phyloP scores from a whole-genome alignment of 2,113 vertebrate genomes.

The Seriola dumerili region DNA sequence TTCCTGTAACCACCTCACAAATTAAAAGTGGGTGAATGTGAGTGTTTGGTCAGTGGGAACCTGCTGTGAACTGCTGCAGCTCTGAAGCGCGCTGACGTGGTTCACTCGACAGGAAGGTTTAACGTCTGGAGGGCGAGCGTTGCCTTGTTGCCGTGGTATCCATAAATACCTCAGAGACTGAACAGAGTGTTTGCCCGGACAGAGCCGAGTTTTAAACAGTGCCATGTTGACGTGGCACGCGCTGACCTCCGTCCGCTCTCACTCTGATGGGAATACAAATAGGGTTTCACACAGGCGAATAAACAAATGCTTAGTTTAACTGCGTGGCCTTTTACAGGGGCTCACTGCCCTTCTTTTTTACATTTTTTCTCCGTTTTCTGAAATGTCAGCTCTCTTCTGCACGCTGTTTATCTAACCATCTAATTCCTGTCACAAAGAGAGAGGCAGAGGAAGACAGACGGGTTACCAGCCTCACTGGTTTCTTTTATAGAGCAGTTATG shows the following conservation, averaged over 20 bases:
- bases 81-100: neutral
- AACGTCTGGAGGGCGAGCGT: neutral
- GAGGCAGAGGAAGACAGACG: constrained; percentile 35
- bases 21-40: neutral
- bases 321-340: constrained; percentile 77
- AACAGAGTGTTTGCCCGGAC: no score
- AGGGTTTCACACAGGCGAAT: constrained; percentile 50
- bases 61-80: neutral
- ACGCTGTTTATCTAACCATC: constrained; percentile 79
- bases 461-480: constrained; percentile 55
- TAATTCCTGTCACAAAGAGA: constrained; percentile 64
- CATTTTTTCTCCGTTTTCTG: constrained; percentile 62
- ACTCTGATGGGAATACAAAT: constrained; percentile 52
- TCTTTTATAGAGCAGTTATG: constrained; percentile 79
- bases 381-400: constrained; percentile 80
- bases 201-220: constrained; percentile 22
- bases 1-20: no score
- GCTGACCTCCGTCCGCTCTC: constrained; percentile 39
- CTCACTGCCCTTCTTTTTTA: constrained; percentile 70
- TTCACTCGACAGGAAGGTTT: neutral
- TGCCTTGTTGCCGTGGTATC: no score
- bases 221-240: neutral
- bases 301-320: constrained; percentile 75
- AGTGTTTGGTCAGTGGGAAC: neutral
- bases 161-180: no score